A percentile compares a stretch with the other conserved stretches of the same genome.
Evolutionary conservation across 2,113 vertebrate genomes (phyloP).

Genomic region (Leuciscus idus): DNA sequence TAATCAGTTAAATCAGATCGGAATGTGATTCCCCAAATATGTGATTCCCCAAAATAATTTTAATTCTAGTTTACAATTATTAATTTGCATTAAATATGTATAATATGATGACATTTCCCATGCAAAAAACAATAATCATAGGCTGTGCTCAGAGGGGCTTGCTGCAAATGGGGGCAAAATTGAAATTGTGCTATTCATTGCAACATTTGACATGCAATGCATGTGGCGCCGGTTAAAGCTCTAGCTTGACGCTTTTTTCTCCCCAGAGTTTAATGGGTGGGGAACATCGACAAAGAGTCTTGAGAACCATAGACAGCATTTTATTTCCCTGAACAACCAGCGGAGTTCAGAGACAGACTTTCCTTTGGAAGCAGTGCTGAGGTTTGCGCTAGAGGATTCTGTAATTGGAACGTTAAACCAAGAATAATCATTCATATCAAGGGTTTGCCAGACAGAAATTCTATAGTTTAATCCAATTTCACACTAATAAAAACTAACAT

Average conservation of each 20-base stretch:
- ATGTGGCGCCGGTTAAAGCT: neutral
- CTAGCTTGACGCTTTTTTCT: neutral
- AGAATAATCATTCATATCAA: neutral
- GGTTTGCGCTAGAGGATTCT: neutral
- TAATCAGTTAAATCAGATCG: neutral
- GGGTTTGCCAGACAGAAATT: neutral
- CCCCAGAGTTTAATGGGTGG: neutral
- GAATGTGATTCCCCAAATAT: neutral
- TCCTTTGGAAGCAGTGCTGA: neutral
- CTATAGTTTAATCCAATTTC: neutral
- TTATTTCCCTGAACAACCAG: neutral
- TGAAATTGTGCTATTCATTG: neutral
- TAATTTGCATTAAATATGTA: neutral
- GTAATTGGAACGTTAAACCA: neutral
- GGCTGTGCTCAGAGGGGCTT: neutral
- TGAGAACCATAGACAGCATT: neutral
- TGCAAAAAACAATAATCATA: neutral
- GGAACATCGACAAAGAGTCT: neutral
- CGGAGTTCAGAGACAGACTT: neutral
- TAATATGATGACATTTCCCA: neutral
- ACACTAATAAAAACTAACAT: neutral
- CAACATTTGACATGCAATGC: neutral
- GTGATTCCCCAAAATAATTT: too few species aligned
- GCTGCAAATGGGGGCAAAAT: neutral
- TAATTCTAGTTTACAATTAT: neutral